Evolutionary conservation across 2,797 vertebrate genomes (phyloP), one percentile per base, ranked within the genome.

Genomic region (Pelobates cultripes): DNA sequence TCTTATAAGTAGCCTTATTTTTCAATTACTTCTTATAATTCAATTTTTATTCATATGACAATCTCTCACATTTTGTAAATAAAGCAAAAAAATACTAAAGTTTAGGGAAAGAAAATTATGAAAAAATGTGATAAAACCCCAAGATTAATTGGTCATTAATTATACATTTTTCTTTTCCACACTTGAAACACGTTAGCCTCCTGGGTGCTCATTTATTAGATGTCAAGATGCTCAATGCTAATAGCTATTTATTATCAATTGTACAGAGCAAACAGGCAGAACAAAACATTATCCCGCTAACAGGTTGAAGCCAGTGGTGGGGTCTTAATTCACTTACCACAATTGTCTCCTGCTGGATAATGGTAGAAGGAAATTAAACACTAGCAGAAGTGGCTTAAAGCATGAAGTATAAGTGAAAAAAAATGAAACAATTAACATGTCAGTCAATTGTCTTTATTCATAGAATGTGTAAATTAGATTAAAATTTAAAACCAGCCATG

Each of bases 111-210:
- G 63, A 67, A 15, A 47, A 43, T 60, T 80, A 66, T 28, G 7
- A 70, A 75, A 41, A 70, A 61, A 5, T 51, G 47, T 51, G 47
- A 5, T 51, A 51, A 5, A 51, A 51, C 47, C 10, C 2, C 4
- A 60, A 77, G 79, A 88, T 86, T 87, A 88, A 89, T 85, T 86
- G 75, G 70, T 81, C 77, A 87, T 88, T 88, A 90, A 88, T 85
- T 87, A 89, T 86, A 81, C 17, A 87, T 87, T 88, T 88, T 64
- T 57, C 28, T 80, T 87, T 86, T 89, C 47, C 75, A 72, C 86
- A 86, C 84, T 84, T 84, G 60, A 82, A 57, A 77, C 77, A 87
- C 78, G 73, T 86, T 80, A 81, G 86, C 85, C 85, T 87, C 82
- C 43, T 63, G 47, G 69, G 76, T 73, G 73, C 63, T 86, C 85